phyloP scores from a whole-genome alignment of 2,797 vertebrate genomes.

The Tinamus major region DNA sequence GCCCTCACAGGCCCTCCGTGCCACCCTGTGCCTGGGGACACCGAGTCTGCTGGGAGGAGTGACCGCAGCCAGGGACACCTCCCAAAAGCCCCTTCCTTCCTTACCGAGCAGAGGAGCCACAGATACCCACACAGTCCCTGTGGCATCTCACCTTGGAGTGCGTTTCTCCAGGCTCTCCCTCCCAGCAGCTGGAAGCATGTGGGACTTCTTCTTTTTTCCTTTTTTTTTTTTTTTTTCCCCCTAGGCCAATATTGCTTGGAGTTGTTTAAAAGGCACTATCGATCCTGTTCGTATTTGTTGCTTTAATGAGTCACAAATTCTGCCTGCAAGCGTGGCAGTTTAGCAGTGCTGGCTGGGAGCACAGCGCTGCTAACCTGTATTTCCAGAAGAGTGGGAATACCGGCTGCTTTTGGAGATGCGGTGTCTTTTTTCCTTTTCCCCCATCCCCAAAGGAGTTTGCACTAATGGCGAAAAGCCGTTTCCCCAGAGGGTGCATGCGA shows the following conservation, averaged over 20 bases:
- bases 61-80: background rate
- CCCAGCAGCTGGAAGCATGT: background rate
- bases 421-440: background rate
- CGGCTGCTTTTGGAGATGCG: conserved; percentile 8
- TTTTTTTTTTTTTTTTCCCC: background rate
- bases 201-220: too few species aligned
- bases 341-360: conserved; percentile 16
- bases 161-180: background rate
- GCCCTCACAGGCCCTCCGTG: background rate
- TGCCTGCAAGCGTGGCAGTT: conserved; percentile 44
- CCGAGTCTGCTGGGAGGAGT: background rate
- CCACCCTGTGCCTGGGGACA: background rate
- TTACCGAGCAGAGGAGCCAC: background rate
- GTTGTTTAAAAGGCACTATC: background rate
- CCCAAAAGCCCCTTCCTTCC: background rate
- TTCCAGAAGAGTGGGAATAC: conserved; percentile 62
- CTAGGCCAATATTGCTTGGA: background rate
- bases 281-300: conserved; percentile 69
- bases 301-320: conserved; percentile 70
- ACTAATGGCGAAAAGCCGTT: background rate
- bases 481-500: background rate
- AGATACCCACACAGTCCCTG: background rate
- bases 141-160: background rate
- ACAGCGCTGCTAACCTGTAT: conserved; percentile 35
- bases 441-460: conserved; percentile 54